These are phyloP conservation scores for Larimichthys crocea DNA, from an alignment of 2,113 vertebrate species.

Conservation along the genomic window DNA sequence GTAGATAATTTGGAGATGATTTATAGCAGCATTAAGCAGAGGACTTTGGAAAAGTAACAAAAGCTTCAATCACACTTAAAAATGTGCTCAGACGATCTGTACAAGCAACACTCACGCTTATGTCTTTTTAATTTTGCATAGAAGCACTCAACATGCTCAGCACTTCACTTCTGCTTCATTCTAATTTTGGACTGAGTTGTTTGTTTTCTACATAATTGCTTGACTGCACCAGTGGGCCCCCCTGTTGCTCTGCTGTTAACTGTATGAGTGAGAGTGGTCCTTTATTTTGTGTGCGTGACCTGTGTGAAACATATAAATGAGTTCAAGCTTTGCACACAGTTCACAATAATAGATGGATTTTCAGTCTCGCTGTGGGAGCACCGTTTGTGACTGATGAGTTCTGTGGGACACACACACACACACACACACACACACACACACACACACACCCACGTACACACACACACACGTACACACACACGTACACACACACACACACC, in stretches of 20 bases:
- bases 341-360: conserved; percentile 1
- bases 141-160: conserved; percentile 1
- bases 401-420: not conserved
- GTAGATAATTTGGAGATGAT: not conserved
- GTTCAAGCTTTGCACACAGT: conserved; percentile 3
- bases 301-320: not conserved
- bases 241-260: conserved; percentile 22
- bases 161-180: conserved; percentile 9
- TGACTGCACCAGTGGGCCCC: not conserved
- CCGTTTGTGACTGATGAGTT: conserved; percentile 8
- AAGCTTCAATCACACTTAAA: not conserved
- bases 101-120: conserved; percentile 14
- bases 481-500: not conserved
- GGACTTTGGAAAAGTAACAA: not conserved
- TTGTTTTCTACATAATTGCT: conserved; percentile 40
- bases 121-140: conserved; percentile 17
- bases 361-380: not conserved
- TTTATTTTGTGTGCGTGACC: not conserved
- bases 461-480: too few relatives aligned
- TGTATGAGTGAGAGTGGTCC: not conserved
- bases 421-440: not conserved
- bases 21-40: not conserved
- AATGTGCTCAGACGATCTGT: not conserved
- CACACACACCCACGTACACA: not conserved
- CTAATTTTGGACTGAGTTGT: conserved; percentile 15